phyloP scores from a whole-genome alignment of 2,888 invertebrate species.

The Trissoscelio sp. region DNA sequence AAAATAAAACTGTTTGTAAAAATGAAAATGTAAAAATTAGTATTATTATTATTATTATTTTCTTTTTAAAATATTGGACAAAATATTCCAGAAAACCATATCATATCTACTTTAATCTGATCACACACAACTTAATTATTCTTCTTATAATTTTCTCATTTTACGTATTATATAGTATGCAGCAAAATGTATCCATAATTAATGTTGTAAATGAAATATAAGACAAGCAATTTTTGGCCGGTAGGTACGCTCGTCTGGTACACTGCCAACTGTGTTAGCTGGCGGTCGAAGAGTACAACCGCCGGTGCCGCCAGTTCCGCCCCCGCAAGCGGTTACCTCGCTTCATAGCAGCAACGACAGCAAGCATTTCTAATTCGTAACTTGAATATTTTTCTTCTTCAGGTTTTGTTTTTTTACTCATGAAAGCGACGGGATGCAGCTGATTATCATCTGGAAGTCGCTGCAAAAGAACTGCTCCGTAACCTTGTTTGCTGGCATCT shows the following conservation, averaged over 20 bases:
- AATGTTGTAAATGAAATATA: constrained; percentile 53
- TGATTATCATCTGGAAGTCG: constrained; percentile 4
- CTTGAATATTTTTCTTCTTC: constrained; percentile 19
- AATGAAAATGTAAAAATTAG: too few species aligned
- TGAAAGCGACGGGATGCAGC: constrained; percentile 10
- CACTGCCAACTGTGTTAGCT: constrained; percentile 81
- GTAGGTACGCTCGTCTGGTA: constrained; percentile 83
- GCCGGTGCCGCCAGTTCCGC: constrained; percentile 82
- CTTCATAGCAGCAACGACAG: neutral
- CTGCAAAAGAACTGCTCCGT: constrained; percentile 11
- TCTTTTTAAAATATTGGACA: too few species aligned
- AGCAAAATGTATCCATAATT: too few species aligned
- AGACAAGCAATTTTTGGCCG: constrained; percentile 54
- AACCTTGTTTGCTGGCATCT: constrained; percentile 13
- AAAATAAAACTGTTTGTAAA: too few species aligned
- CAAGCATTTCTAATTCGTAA: constrained; percentile 23
- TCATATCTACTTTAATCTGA: too few species aligned
- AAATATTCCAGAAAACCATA: too few species aligned
- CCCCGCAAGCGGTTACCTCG: constrained; percentile 6
- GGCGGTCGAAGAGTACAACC: constrained; percentile 83
- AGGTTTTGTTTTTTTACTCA: constrained; percentile 14
- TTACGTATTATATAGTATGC: too few species aligned
- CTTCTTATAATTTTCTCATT: too few species aligned
- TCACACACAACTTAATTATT: too few species aligned
- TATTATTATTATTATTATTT: too few species aligned